Conservation (phyloP, 1,140 invertebrate species). For the Drosophila nigrodunni region DNA sequence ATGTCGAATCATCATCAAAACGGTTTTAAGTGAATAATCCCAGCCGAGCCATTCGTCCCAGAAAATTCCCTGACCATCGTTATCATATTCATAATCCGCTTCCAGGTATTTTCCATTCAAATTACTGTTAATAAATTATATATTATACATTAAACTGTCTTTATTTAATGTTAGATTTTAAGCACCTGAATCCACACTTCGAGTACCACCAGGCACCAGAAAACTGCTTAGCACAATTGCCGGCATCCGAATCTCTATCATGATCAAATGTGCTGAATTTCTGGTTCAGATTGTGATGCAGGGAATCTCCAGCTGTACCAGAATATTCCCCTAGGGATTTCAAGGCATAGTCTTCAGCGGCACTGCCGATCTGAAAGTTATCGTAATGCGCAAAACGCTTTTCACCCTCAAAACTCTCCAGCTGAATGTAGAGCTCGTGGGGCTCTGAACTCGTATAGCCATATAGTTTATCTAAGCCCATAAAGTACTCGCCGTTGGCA, state of each 20-base stretch:
- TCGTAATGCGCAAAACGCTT: conserved; percentile 4
- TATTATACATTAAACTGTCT: not conserved
- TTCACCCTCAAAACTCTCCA: conserved; percentile 13
- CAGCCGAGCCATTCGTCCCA: conserved; percentile 7
- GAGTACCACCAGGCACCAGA: conserved; percentile 8
- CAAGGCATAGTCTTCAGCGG: conserved; percentile 10
- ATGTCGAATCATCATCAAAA: conserved; percentile 16
- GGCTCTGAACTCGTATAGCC: not conserved
- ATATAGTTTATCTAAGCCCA: conserved; percentile 10
- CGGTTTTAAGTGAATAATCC: conserved; percentile 11
- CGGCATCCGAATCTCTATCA: not conserved
- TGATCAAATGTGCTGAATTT: conserved; percentile 28
- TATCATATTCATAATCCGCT: not conserved
- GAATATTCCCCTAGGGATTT: conserved; percentile 3
- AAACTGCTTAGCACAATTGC: not conserved
- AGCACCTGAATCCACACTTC: conserved; percentile 9
- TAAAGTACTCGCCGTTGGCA: not conserved
- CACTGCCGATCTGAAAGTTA: conserved; percentile 17
- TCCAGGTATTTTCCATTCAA: conserved; percentile 12
- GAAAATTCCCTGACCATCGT: not conserved
- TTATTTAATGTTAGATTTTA: not conserved
- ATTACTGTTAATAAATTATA: conserved; percentile 2
- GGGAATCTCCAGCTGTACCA: conserved; percentile 17
- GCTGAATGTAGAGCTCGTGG: conserved; percentile 28
- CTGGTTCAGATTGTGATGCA: not conserved